These are phyloP conservation scores for Cromileptes altivelis DNA, from an alignment of 2,113 vertebrate genomes.

Conservation along the genomic window DNA sequence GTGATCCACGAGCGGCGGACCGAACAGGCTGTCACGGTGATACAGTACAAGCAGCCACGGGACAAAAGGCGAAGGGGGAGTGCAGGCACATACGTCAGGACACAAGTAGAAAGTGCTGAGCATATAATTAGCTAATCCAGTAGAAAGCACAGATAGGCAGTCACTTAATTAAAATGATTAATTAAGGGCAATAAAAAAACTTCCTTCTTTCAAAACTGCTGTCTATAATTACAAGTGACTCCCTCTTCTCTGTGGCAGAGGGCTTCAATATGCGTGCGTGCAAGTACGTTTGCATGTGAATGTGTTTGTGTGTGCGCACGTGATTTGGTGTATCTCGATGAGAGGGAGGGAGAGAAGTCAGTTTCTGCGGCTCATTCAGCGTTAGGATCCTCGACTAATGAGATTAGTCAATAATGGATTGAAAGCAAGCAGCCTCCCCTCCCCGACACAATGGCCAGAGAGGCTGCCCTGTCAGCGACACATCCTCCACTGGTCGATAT, in stretches of 20 bases:
- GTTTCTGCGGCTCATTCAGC: slow-evolving; percentile 74
- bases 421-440: slow-evolving; percentile 73
- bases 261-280: slow-evolving; percentile 25
- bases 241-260: slow-evolving; percentile 51
- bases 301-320: slow-evolving; percentile 46
- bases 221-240: slow-evolving; percentile 75
- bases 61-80: slow-evolving; percentile 30
- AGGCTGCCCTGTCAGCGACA: slow-evolving; percentile 74
- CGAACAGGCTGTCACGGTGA: slow-evolving; percentile 39
- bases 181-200: slow-evolving; percentile 78
- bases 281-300: slow-evolving; percentile 42
- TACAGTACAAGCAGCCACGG: slow-evolving; percentile 3
- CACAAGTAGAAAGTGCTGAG: slow-evolving; percentile 65
- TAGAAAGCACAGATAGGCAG: slow-evolving; percentile 77
- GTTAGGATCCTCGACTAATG: slow-evolving; percentile 81
- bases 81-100: slow-evolving; percentile 29
- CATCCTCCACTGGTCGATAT: slow-evolving; percentile 67
- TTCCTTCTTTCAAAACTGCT: slow-evolving; percentile 70
- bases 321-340: slow-evolving; percentile 48
- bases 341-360: slow-evolving; percentile 55
- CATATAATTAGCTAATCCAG: slow-evolving; percentile 76
- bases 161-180: slow-evolving; percentile 83
- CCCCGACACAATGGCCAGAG: slow-evolving; percentile 72
- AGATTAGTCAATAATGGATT: slow-evolving; percentile 83
- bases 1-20: slow-evolving; percentile 30